These are phyloP conservation scores for Baronia brevicornis DNA, from an alignment of 2,888 invertebrate genomes.

Conservation along the genomic window DNA sequence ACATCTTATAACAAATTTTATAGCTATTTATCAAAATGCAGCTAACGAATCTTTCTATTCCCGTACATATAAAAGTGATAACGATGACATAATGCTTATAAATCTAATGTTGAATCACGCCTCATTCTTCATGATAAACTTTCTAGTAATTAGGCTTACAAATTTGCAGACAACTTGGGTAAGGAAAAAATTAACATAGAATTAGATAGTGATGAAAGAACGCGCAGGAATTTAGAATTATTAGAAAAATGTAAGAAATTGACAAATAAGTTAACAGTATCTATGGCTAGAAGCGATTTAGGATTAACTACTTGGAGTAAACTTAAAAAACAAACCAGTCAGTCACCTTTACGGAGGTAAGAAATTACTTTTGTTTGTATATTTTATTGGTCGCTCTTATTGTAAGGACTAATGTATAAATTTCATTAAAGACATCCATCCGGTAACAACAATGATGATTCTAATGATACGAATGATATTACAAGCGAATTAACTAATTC, in stretches of 20 bases:
- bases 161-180: constrained; percentile 67
- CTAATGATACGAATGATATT: constrained; percentile 68
- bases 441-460: constrained; percentile 82
- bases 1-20: too few relatives aligned
- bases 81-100: constrained; percentile 41
- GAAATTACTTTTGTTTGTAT: too few relatives aligned
- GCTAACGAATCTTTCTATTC: too few relatives aligned
- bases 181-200: constrained; percentile 52
- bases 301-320: constrained; percentile 94
- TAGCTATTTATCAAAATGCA: too few relatives aligned
- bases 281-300: constrained; percentile 92
- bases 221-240: constrained; percentile 75
- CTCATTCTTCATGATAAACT: constrained; percentile 39
- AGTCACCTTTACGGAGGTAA: constrained; percentile 79
- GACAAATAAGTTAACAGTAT: constrained; percentile 78
- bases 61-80: too few relatives aligned
- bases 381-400: too few relatives aligned
- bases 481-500: constrained; percentile 76
- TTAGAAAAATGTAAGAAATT: constrained; percentile 71
- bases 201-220: constrained; percentile 71
- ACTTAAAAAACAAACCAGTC: constrained; percentile 82
- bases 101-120: constrained; percentile 36
- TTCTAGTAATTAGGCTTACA: constrained; percentile 28
- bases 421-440: constrained; percentile 79
- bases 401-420: too few relatives aligned